Evolutionary conservation across 2,797 vertebrate species (phyloP).

Genomic region (Cynopterus sphinx): DNA sequence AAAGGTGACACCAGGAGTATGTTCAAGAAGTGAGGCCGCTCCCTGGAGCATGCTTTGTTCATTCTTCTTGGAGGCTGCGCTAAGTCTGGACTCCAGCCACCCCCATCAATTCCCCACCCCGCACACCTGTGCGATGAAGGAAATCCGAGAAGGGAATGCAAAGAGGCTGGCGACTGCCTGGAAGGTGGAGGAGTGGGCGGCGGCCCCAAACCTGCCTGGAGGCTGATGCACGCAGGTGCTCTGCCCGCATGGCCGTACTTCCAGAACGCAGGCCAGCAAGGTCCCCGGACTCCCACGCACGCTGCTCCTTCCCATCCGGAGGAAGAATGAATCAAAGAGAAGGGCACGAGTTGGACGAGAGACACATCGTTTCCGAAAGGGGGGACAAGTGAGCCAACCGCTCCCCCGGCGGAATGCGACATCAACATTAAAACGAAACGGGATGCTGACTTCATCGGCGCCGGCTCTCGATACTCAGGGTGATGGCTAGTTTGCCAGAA

Average conservation of each 20-base stretch:
- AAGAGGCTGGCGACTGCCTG: not conserved
- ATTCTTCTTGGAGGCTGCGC: not conserved
- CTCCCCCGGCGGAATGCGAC: not conserved
- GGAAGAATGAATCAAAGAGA: not conserved
- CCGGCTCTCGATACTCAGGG: not conserved
- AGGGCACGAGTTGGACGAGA: not conserved
- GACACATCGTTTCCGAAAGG: not conserved
- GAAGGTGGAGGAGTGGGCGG: not conserved
- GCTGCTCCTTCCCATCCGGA: not conserved
- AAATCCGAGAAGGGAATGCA: not conserved
- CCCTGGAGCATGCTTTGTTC: not conserved
- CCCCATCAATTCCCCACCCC: not conserved
- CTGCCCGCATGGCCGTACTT: rapidly evolving
- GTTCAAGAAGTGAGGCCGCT: not conserved
- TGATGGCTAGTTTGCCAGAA: conserved; percentile 1
- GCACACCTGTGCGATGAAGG: not conserved
- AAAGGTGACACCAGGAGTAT: no score
- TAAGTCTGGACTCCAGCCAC: not conserved
- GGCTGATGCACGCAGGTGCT: not conserved
- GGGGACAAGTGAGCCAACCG: not conserved
- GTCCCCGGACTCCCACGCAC: not conserved
- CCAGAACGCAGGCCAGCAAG: not conserved
- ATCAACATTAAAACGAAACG: conserved; percentile 39
- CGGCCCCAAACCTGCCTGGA: not conserved
- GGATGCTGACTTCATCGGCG: not conserved